Evolutionary conservation across 2,113 vertebrate genomes (phyloP).

Genomic region (Halichoeres trimaculatus): DNA sequence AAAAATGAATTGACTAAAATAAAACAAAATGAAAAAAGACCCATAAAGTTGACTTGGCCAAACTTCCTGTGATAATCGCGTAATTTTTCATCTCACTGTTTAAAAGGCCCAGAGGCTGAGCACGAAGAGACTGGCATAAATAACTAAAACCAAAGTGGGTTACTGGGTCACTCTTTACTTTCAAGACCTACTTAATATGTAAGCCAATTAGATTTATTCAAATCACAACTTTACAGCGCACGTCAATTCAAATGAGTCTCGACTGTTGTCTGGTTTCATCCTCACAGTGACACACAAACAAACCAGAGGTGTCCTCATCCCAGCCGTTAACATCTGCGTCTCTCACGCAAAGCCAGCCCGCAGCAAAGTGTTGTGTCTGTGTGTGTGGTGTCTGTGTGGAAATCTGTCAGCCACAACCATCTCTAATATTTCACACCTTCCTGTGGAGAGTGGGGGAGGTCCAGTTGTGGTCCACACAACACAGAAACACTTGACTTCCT

Average conservation of each 20-base stretch:
- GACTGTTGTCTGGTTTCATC: not conserved
- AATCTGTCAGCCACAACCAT: constrained; percentile 64
- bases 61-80: not conserved
- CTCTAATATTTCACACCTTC: constrained; percentile 76
- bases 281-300: constrained; percentile 16
- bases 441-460: constrained; percentile 53
- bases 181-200: constrained; percentile 2
- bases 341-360: constrained; percentile 43
- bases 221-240: constrained; percentile 14
- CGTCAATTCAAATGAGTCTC: constrained; percentile 27
- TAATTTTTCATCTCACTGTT: not conserved
- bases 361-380: constrained; percentile 28
- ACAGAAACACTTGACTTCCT: constrained; percentile 52
- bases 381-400: constrained; percentile 40
- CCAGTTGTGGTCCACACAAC: constrained; percentile 39
- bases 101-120: not conserved
- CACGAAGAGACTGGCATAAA: not conserved
- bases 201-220: not conserved
- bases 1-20: not conserved
- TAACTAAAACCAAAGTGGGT: constrained; percentile 8
- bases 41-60: not conserved
- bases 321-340: constrained; percentile 47
- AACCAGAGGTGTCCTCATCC: constrained; percentile 60
- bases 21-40: not conserved
- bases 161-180: constrained; percentile 14